Base-by-base conservation (phyloP, 2,797 vertebrate species). In the Malurus leucopterus region DNA sequence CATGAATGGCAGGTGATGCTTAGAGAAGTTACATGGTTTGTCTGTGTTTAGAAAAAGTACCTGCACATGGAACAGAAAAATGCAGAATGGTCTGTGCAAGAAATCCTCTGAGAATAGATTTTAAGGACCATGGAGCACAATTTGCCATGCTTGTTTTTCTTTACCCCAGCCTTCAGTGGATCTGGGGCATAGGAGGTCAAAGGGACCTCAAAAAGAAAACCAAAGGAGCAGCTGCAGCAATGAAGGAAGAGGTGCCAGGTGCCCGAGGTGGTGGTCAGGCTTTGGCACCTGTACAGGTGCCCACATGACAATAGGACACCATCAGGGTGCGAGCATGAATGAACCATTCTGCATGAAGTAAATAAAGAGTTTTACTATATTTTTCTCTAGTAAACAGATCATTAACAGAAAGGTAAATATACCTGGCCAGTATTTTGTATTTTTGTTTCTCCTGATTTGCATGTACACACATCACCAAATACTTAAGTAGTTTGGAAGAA, bases 1-100 rank as follows among this genome's bases (percentile, higher is more conserved):
- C 38, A 55, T 64, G 73, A 92, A 46, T 67, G 49, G 63, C 73
- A 89, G 76, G 41, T 85, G 82, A 85, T 89, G n/a, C 29, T 83
- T 91, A 75, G 75, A 77, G 63, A 64, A 76, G n/a, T 71, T 77
- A n/a, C 24, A 17, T 0, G 2, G 21, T 82, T 86, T 92, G 11
- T 67, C 69, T 68, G 20, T 54, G 29, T 57, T 71, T 46, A 74
- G 34, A 69, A 79, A 71, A 59, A 53, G 8, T 40, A 30, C 6
- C 14, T 43, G 4, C 32, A 43, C 22, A 70, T 68, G 54, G 24
- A 65, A 55, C 3, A 86, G 20, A 63, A 57, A 85, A 74, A 59
- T 50, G 47, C 9, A 38, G 65, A 64, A 73, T 79, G 6, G 5
- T 18, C 43, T 38, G 11, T 77, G 44, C 4, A 71, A 72, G n/a